Percentiles rank a stretch among this genome's conserved stretches.
These are phyloP conservation scores for Hyposoter didymator DNA, from an alignment of 2,888 invertebrate species.

Conservation along the genomic window DNA sequence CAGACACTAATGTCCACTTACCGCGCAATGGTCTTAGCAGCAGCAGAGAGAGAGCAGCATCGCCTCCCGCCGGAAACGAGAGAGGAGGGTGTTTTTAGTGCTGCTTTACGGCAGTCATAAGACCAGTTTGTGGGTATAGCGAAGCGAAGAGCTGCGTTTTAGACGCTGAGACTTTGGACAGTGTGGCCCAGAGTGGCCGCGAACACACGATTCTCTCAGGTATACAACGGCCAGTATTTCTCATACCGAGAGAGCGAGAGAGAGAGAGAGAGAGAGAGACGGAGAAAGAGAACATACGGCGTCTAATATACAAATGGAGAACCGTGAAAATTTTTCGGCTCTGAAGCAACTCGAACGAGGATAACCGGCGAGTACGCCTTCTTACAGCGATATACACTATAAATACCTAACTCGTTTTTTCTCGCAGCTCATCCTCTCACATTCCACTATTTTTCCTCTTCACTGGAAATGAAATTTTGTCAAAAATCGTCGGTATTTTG, in stretches of 20 bases:
- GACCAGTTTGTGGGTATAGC: constrained; percentile 67
- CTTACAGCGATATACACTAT: constrained; percentile 40
- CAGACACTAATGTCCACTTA: constrained; percentile 63
- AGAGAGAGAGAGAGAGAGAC: constrained; percentile 25
- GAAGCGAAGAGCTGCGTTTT: constrained; percentile 38
- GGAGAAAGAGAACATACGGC: constrained; percentile 28
- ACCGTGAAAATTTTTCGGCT: constrained; percentile 59
- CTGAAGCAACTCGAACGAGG: constrained; percentile 47
- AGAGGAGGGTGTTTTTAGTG: constrained; percentile 65
- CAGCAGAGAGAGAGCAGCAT: constrained; percentile 44
- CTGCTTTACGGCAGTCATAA: constrained; percentile 66
- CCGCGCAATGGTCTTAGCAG: constrained; percentile 56
- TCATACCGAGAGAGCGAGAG: constrained; percentile 22
- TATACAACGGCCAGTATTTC: constrained; percentile 50
- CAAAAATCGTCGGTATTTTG: too few relatives aligned
- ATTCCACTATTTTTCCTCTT: constrained; percentile 22
- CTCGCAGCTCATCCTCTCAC: constrained; percentile 8
- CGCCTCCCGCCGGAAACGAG: constrained; percentile 62
- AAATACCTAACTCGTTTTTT: constrained; percentile 41
- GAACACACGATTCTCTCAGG: constrained; percentile 41
- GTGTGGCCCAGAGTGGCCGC: constrained; percentile 38
- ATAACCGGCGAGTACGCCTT: constrained; percentile 30
- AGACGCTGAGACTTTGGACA: constrained; percentile 25
- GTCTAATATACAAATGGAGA: constrained; percentile 53
- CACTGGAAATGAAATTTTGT: too few relatives aligned